Evolutionary conservation across 2,888 invertebrate species (phyloP).

Genomic region (Heteropelma amictum): DNA sequence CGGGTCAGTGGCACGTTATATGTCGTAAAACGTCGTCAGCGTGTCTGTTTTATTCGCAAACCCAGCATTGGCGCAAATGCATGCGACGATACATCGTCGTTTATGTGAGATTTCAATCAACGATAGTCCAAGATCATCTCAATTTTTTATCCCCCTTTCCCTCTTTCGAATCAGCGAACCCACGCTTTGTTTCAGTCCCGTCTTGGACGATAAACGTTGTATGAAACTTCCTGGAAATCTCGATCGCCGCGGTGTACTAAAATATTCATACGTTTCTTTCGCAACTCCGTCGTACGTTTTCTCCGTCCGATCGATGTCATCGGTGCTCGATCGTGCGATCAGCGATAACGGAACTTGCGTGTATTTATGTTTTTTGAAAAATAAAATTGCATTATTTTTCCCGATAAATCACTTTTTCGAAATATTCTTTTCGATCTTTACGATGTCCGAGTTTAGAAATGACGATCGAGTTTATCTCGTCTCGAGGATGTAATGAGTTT

Average conservation of each 20-base stretch:
- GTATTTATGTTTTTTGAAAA: too few relatives aligned
- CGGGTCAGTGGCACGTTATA: slow-evolving; percentile 56
- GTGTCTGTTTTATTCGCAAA: slow-evolving; percentile 14
- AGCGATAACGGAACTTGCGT: slow-evolving; percentile 30
- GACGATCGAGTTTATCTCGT: too few relatives aligned
- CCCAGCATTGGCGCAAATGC: too few relatives aligned
- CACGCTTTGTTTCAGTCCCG: slow-evolving; percentile 21
- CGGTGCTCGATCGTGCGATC: slow-evolving; percentile 40
- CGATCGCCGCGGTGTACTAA: slow-evolving; percentile 48
- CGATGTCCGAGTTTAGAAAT: too few relatives aligned
- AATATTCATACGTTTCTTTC: slow-evolving; percentile 59
- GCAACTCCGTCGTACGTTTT: slow-evolving; percentile 16
- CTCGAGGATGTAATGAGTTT: too few relatives aligned
- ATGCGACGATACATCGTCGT: too few relatives aligned
- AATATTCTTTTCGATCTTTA: too few relatives aligned
- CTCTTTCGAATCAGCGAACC: neutral
- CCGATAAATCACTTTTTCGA: too few relatives aligned
- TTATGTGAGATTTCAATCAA: too few relatives aligned
- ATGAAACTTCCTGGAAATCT: slow-evolving; percentile 51
- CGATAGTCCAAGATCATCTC: too few relatives aligned
- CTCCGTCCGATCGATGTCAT: slow-evolving; percentile 52
- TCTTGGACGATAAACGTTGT: too few relatives aligned
- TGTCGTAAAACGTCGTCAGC: slow-evolving; percentile 7
- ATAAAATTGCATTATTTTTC: too few relatives aligned
- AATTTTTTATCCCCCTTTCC: neutral